Conservation (phyloP, 2,113 vertebrate genomes). For the Boulengeromyrus knoepffleri region DNA sequence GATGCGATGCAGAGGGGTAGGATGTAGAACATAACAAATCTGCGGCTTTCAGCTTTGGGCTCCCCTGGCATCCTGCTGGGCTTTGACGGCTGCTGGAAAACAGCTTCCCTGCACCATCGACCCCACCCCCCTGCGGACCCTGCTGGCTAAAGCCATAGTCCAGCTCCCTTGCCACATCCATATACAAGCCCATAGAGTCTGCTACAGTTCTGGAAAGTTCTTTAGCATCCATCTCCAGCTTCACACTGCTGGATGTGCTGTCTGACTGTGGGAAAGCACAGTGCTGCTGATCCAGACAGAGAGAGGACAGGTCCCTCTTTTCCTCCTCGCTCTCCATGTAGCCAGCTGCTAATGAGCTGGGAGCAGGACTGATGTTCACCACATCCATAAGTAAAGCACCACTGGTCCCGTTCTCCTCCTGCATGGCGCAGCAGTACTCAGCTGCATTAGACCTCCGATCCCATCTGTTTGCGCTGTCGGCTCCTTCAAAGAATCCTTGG, state of each 20-base stretch:
- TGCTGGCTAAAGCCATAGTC: constrained; percentile 80
- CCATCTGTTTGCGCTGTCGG: constrained; percentile 85
- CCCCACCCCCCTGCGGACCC: constrained; percentile 45
- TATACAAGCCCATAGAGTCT: constrained; percentile 96
- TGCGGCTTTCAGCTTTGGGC: constrained; percentile 55
- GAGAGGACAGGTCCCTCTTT: constrained; percentile 67
- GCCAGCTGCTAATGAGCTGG: constrained; percentile 36
- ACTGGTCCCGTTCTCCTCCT: constrained; percentile 60
- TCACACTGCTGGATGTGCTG: constrained; percentile 64
- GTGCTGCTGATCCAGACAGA: constrained; percentile 58
- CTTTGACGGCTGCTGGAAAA: constrained; percentile 74
- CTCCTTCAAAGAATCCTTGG: constrained; percentile 83
- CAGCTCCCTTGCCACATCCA: constrained; percentile 86
- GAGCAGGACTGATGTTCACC: constrained; percentile 70
- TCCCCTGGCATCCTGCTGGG: constrained; percentile 58
- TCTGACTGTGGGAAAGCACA: constrained; percentile 72
- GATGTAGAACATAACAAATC: constrained; percentile 38
- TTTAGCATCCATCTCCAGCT: constrained; percentile 83
- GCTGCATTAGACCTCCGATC: constrained; percentile 71
- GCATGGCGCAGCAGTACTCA: constrained; percentile 64
- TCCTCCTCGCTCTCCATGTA: constrained; percentile 73
- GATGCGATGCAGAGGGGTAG: constrained; percentile 51
- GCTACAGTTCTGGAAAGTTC: constrained; percentile 93
- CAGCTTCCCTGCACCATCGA: constrained; percentile 72
- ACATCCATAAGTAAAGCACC: constrained; percentile 82